Evolutionary conservation across 2,113 vertebrate species (phyloP).

Genomic region (Redunca redunca): DNA sequence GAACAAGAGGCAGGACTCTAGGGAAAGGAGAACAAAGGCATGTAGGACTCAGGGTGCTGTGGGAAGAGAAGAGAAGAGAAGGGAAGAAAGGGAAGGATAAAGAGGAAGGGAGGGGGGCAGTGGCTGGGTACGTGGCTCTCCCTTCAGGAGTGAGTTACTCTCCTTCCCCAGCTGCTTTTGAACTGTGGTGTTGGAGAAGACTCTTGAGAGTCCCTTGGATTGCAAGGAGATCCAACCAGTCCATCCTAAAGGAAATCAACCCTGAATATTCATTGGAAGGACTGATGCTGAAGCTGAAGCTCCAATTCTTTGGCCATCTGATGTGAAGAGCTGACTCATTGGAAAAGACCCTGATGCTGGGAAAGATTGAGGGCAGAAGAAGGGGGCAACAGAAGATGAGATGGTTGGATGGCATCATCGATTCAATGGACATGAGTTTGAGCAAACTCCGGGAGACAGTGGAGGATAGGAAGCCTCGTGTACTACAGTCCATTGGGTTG

Average conservation of each 20-base stretch:
- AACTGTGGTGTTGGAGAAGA: neutral
- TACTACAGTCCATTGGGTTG: neutral
- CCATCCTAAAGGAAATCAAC: neutral
- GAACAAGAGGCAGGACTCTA: neutral
- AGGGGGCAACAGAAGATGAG: accelerated
- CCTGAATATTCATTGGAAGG: neutral
- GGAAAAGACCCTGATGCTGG: neutral
- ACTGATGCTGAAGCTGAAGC: neutral
- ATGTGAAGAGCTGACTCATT: neutral
- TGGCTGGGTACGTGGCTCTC: neutral
- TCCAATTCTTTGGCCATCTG: neutral
- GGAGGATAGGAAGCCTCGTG: neutral
- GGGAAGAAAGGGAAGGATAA: neutral
- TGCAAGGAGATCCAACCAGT: neutral
- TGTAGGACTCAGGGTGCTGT: neutral
- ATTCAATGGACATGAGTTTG: neutral
- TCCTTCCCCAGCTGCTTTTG: neutral
- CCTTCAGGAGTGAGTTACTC: neutral
- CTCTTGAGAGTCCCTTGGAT: neutral
- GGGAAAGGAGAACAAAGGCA: neutral
- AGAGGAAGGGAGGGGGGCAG: neutral
- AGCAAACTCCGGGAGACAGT: neutral
- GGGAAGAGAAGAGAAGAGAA: neutral
- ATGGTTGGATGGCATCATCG: neutral
- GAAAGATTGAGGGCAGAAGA: neutral